Percentiles rank a stretch among this genome's conserved stretches.
Evolutionary conservation across 2,113 vertebrate genomes (phyloP).

Genomic region (Emydura subglobosa): DNA sequence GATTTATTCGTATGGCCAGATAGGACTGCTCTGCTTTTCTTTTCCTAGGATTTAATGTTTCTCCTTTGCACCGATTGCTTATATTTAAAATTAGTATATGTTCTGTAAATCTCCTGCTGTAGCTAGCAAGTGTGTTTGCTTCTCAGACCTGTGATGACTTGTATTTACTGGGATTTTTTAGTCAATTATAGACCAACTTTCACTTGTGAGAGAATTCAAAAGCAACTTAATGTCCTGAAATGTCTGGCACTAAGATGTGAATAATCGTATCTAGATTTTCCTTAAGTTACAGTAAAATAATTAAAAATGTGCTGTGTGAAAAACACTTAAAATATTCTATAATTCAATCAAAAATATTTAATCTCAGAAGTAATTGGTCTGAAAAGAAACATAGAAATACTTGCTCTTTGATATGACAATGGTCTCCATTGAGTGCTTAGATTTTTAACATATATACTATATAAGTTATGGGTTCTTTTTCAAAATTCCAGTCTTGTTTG

Average conservation of each 20-base stretch:
- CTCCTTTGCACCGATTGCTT: constrained; percentile 2
- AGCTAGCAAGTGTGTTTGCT: constrained; percentile 9
- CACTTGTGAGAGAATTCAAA: constrained; percentile 31
- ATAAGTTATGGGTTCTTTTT: background rate
- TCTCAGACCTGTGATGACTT: constrained; percentile 23
- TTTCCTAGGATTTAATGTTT: constrained; percentile 35
- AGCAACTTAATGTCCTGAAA: constrained; percentile 38
- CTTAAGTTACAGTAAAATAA: background rate
- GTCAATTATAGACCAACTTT: constrained; percentile 45
- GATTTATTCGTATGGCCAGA: constrained; percentile 16
- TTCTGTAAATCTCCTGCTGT: constrained; percentile 43
- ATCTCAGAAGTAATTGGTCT: background rate
- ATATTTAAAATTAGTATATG: constrained; percentile 39
- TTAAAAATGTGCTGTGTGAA: background rate
- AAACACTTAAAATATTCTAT: rapidly evolving
- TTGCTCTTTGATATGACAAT: background rate
- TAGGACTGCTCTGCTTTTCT: constrained; percentile 28
- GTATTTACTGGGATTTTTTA: constrained; percentile 26
- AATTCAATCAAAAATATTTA: background rate
- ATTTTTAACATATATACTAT: background rate
- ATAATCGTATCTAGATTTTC: constrained; percentile 27
- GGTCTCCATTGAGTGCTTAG: background rate
- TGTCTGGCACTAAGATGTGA: background rate
- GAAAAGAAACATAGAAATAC: background rate
- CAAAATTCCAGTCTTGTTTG: background rate